Base-by-base conservation (phyloP, 1,140 invertebrate species). In the Zaprionus nigranus region DNA sequence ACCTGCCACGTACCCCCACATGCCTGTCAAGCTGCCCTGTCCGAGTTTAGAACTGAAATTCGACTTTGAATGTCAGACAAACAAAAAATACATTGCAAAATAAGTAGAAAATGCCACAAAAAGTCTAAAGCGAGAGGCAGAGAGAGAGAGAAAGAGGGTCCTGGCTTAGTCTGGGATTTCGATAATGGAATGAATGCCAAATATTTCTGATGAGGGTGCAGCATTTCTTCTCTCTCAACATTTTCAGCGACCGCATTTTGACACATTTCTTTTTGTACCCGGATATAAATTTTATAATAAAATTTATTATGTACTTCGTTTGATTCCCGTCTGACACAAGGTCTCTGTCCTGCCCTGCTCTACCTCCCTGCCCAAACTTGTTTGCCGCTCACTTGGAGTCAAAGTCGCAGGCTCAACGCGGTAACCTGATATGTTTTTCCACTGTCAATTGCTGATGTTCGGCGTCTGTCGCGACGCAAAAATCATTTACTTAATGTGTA, bases 211-310 rank as follows among this genome's bases (percentile, higher is more conserved):
- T 90, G 85, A 88, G 85, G 85, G 85, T 88, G 85, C 58, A 22
- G 34, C 40, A 12, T 4, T 15, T 61, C 2, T 20, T 22, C 53
- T 56, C 26, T 49, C 40, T 17, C 60, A 11, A 24, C 70, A 46
- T 62, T 78, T 75, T 78, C 66, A 58, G 72, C 81, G 79, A 85
- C 85, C 85, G 64, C 85, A 88, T 88, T 88, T 88, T 88, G 85
- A 88, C 85, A 88, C 85, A 88, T 86, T 82, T 78, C 56, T 51
- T 60, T 43, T n/a, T 38, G n/a, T 7, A 12, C 40, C 70, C 75
- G 78, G 59, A 88, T 90, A 88, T 88, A 90, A 90, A 88, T 90
- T 90, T 88, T 88, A 88, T 88, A 85, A 88, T 88, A 88, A 90
- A 88, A 90, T 88, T 88, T 88, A 90, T 88, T 88, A 88, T 85